phyloP scores from a whole-genome alignment of 2,797 vertebrate species.

The Pangasius mekongensis region DNA sequence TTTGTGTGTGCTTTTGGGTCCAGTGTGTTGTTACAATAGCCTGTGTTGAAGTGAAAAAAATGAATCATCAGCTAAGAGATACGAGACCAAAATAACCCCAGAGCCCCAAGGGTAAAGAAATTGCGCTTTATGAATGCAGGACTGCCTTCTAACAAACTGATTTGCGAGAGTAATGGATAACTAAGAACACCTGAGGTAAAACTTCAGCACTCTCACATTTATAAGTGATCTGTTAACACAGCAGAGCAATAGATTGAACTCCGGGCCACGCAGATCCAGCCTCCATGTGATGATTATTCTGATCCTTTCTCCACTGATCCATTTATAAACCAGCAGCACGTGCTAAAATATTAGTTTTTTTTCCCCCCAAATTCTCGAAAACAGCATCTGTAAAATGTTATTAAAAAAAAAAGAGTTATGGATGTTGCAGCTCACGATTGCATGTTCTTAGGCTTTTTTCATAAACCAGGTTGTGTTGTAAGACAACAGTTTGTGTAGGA shows the following conservation, averaged over 20 bases:
- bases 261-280: neutral
- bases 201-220: neutral
- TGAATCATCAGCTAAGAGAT: neutral
- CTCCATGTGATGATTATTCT: neutral
- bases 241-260: neutral
- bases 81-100: neutral
- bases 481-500: neutral
- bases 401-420: neutral
- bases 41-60: neutral
- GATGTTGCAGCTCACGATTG: neutral
- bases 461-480: neutral
- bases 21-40: neutral
- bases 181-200: conserved; percentile 20
- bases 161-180: conserved; percentile 9
- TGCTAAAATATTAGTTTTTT: too few relatives aligned
- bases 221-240: neutral
- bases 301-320: neutral
- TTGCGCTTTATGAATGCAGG: neutral
- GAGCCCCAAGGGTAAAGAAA: neutral
- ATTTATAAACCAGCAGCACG: neutral
- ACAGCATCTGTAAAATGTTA: neutral
- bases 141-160: conserved; percentile 17
- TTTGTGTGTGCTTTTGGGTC: neutral
- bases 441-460: too few relatives aligned
- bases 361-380: neutral